Evolutionary conservation across 2,888 invertebrate genomes (phyloP), one percentile per base, ranked within the genome.

Genomic region (Girardia tigrina): DNA sequence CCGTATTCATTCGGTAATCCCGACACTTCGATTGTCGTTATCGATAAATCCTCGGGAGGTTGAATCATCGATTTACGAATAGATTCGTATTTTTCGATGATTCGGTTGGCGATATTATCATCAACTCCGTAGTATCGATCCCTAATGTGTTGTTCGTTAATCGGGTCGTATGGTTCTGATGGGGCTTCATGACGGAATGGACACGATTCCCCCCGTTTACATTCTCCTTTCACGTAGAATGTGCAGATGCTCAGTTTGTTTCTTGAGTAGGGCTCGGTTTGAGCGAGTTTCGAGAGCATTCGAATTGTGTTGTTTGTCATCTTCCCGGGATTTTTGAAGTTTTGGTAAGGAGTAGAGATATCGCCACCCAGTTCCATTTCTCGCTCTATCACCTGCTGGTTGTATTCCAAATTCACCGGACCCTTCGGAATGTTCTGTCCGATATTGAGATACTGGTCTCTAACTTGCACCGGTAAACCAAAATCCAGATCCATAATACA

Each of bases 151-250:
- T 94, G 94, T 85, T 94, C 92, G 29, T 93, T 91, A 69, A 94
- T 85, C 0, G 94, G 94, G 86, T 94, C 94, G 85, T 94, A 94
- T 23, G 94, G 94, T 85, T 95, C 94, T 0, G 93, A 92, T 0
- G 94, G 94, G 82, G 92, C 92, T 82, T 95, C 94, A 81, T 94
- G 94, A 42, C 94, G 87, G 83, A 94, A 94, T 0, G 94, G 94
- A 84, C 94, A 94, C 82, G 95, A 94, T 84, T 95, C 94, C 23
- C 94, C 94, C 83, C 94, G 86, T 81, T 92, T 89, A 83, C 94
- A 94, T 84, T 94, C 94, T 0, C 94, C 94, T 86, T 94, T 95
- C n/a, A 94, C 94, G 91, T 93, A 94, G 85, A 94, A 95, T 0
- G 93, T 93, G 84, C 94, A 94, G 73, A 94, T 92, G 85, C 94